Evolutionary conservation across 2,113 vertebrate species (phyloP).

Genomic region (Zosterops pallidus): DNA sequence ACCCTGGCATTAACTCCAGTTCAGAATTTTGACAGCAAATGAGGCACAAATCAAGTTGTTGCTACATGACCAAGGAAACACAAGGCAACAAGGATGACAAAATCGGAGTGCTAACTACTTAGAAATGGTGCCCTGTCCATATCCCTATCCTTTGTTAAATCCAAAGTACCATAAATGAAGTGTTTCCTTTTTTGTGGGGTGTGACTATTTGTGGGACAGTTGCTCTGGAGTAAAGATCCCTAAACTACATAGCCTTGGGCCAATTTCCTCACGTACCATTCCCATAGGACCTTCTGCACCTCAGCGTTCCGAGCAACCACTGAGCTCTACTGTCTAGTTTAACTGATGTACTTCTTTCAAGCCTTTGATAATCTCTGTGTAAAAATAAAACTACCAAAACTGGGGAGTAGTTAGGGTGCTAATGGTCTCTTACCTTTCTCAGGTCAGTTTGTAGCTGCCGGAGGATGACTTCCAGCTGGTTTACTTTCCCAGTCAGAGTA

Average conservation of each 20-base stretch:
- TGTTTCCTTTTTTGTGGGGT: neutral
- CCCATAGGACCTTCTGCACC: neutral
- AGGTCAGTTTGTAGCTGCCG: conserved; percentile 93
- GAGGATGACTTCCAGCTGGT: conserved; percentile 94
- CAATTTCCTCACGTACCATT: neutral
- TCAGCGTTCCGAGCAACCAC: neutral
- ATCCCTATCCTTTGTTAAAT: neutral
- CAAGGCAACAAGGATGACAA: neutral
- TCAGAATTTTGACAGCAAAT: neutral
- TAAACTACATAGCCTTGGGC: neutral
- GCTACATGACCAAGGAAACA: neutral
- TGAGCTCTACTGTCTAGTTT: neutral
- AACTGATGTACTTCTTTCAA: neutral
- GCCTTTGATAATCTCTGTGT: neutral
- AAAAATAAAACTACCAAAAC: neutral
- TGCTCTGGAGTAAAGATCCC: neutral
- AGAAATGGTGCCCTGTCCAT: too few species aligned
- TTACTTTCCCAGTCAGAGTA: conserved; percentile 95
- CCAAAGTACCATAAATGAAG: neutral
- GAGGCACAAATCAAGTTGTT: neutral
- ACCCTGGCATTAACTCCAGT: neutral
- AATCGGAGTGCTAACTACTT: neutral
- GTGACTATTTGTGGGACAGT: neutral
- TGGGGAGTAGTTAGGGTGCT: neutral
- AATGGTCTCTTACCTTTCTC: conserved; percentile 79